Base-by-base conservation (phyloP, 2,888 invertebrate species). In the Timandra comae region DNA sequence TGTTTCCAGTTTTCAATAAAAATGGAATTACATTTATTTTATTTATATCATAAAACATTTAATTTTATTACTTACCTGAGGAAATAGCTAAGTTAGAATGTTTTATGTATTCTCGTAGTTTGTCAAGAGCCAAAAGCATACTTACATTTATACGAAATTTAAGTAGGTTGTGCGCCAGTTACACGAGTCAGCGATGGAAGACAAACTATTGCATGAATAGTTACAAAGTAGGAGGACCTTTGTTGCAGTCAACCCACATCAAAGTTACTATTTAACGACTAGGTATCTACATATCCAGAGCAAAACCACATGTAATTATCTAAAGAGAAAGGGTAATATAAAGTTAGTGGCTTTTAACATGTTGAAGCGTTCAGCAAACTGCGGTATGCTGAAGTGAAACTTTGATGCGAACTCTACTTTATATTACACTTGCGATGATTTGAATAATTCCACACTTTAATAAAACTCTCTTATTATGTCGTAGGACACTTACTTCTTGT, bases 261-360 rank as follows among this genome's bases (percentile, higher is more conserved):
- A 42, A 49, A 49, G 43, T 48, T 46, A 27, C 33, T 41, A 41
- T 41, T 46, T 44, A 43, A 42, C 31, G 35, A 37, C 30, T 38
- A 35, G 27, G 38, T 33, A 41, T 43, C 33, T 28, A 33, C 40
- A 29, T 42, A 35, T 46, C 46, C 30, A 30, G 44, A 51, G 48
- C 41, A 46, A 52, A 60, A 61, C 66, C 65, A 49, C 63, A 58
- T 41, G 64, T 67, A 70, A 72, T 72, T 72, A 72, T 69, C 57
- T 58, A 39, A 57, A 58, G 64, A 63, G 67, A 67, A 65, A 61
- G 63, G 64, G 66, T 66, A 70, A 69, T 73, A 67, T 72, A 72
- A 78, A 76, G 69, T 74, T 71, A 68, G 70, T 66, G 63, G 74
- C 70, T 73, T 74, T 74, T 70, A 73, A 72, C 72, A 70, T 73